phyloP scores from a whole-genome alignment of 2,113 vertebrate species.

The Meles meles region DNA sequence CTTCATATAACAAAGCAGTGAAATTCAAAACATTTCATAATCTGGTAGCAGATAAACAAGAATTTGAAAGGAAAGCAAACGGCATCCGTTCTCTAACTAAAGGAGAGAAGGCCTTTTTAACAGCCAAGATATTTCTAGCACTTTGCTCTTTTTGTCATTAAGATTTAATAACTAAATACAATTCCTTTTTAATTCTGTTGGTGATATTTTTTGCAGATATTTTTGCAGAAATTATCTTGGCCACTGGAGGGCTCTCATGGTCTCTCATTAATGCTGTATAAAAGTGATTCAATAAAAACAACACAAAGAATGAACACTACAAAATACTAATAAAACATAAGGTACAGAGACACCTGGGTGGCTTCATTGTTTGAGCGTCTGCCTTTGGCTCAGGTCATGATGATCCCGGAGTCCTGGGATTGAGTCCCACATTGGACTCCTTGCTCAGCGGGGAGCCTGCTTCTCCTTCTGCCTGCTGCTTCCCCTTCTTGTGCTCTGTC shows the following conservation, averaged over 20 bases:
- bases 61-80: not conserved
- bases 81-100: not conserved
- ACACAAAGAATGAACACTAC: not conserved
- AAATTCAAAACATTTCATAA: conserved; percentile 17
- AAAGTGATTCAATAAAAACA: conserved; percentile 8
- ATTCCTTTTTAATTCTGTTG: not conserved
- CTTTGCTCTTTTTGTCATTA: not conserved
- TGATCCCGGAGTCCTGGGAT: no score
- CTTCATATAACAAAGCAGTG: not conserved
- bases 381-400: no score
- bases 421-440: no score
- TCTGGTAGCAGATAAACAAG: not conserved
- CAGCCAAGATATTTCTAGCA: not conserved
- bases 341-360: not conserved
- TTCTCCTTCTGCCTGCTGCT: no score
- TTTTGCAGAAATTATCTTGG: conserved; percentile 49
- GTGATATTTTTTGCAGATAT: conserved; percentile 40
- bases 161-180: not conserved
- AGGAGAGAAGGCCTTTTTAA: not conserved
- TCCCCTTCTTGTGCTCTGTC: no score
- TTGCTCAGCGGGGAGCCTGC: no score
- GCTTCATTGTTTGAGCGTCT: no score
- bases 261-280: not conserved
- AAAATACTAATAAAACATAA: not conserved
- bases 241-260: conserved; percentile 63